Base-by-base conservation (phyloP, 1,140 invertebrate genomes). In the Thrips palmi region DNA sequence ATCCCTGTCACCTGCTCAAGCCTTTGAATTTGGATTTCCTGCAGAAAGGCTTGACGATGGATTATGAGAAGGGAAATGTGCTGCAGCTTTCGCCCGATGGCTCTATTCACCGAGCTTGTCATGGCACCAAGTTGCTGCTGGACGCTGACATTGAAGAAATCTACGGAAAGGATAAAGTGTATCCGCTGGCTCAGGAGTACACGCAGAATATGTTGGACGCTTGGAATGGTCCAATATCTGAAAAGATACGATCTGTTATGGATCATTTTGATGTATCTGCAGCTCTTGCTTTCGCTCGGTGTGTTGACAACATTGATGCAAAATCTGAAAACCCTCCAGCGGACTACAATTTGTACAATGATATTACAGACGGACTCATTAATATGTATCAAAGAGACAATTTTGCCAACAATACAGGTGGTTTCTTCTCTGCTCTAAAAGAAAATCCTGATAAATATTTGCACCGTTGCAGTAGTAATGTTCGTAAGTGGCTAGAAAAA, bases 231-330 rank as follows among this genome's bases (percentile, higher is more conserved):
- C 64, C 63, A 1, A 47, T 68, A 19, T 60, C 68, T 0, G 46
- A 61, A 37, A 59, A 70, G 50, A 68, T 80, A 48, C 59, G 77
- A 31, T 64, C 71, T 21, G 58, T 80, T 31, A 57, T 80, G 15
- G 80, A 84, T 52, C 83, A 76, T 51, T 85, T 83, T 57, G 80
- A 84, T 52, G 70, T 74, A 47, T 66, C 74, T 1, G 59, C 65
- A 10, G 63, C 67, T 8, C 45, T 83, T n/a, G 60, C 68, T 3
- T 80, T 77, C 57, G 77, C 77, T 1, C 64, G 71, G 50, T 60
- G 68, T n/a, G 65, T 86, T 21, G 79, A 86, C 52, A 55, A 64
- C 2, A 44, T 76, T 4, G 78, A 84, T 50, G 58, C 68, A 48
- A 50, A 62, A 47, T 55, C 58, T 34, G 61, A 53, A 21, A 41